Evolutionary conservation across 2,797 vertebrate species (phyloP), one percentile per base, ranked within the genome.

Genomic region (Lophius americanus): DNA sequence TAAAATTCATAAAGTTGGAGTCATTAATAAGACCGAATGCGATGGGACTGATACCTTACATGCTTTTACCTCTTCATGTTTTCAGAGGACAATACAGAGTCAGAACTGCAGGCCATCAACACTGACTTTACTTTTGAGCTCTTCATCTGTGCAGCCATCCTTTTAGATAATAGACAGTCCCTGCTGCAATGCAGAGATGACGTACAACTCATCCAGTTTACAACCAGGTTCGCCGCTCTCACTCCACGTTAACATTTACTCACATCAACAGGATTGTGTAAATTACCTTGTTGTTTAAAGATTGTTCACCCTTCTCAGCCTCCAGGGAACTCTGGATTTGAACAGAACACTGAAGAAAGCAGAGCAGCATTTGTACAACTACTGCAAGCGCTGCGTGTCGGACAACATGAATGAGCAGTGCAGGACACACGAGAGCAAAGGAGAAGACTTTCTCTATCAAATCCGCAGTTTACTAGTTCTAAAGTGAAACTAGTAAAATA

Each of bases 41-140:
- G 36, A 11, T 3, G 9, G 7, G 0, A 10, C 7, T 12, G 37
- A 32, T 43, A 9, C 14, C 10, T 59, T 35, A 50, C 10, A 2
- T 33, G 7, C 69, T 43, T 48, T 74, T 38, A 58, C 12, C 37
- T 52, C 64, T 7, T 56, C 5, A 66, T 59, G 23, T 68, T 79
- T 76, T 38, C 75, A 94, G 94, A 92, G 42, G 82, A 88, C 3
- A 68, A 47, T 37, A 76, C 83, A 0, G 74, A 74, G 57, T 81
- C 76, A 7, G 80, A 89, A 11, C 81, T 68, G 38, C 89, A 79
- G 43, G 54, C 81, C 7, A 66, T 94, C 70, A 95, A 94, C 79
- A 84, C 89, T 9, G 93, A 94, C 56, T 95, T 95, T 82, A 95
- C 95, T 3, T 93, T 95, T 66, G 93, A 94, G 79, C 92, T 95